Conservation (phyloP, 2,888 invertebrate genomes). For the Eubasilissa splendida region DNA sequence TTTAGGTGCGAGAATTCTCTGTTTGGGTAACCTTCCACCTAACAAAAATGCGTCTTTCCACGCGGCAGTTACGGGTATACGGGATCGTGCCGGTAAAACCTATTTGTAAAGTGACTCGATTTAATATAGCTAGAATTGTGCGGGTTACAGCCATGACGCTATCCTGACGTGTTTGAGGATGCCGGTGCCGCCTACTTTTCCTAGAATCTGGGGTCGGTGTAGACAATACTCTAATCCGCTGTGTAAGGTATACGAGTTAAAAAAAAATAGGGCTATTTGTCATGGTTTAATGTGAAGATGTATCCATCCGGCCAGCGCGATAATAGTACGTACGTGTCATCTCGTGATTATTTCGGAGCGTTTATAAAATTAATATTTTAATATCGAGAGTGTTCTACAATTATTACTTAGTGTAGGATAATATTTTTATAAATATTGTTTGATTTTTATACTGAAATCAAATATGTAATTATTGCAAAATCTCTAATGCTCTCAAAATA, state of each 20-base stretch:
- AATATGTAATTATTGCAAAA: too few species aligned
- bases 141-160: neutral
- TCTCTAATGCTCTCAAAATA: too few species aligned
- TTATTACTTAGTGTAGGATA: too few species aligned
- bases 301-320: neutral
- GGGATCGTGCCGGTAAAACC: too few species aligned
- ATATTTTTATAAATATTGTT: too few species aligned
- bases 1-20: too few species aligned
- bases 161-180: neutral
- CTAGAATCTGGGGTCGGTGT: constrained; percentile 33
- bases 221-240: constrained; percentile 27
- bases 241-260: constrained; percentile 15
- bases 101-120: too few species aligned
- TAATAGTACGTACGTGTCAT: neutral
- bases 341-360: neutral
- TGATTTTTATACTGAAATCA: too few species aligned
- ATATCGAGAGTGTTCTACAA: too few species aligned
- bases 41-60: too few species aligned
- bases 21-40: too few species aligned
- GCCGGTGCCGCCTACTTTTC: constrained; percentile 8
- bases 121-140: neutral
- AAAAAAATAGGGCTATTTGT: constrained; percentile 30
- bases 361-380: neutral
- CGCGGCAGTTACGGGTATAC: too few species aligned
- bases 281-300: constrained; percentile 30